Conservation (phyloP, 2,113 vertebrate genomes). For the Melanocharis versteri region DNA sequence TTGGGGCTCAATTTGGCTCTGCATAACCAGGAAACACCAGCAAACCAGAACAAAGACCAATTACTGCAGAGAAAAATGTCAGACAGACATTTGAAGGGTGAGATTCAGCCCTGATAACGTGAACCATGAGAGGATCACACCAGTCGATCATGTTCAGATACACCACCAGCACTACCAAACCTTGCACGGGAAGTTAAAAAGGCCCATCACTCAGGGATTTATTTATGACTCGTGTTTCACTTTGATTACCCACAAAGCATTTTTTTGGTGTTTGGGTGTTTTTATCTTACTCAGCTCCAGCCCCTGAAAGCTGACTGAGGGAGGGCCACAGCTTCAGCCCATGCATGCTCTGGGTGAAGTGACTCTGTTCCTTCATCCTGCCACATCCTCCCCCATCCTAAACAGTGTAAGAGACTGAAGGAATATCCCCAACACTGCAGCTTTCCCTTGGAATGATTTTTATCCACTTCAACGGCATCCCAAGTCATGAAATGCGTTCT, state of each 20-base stretch:
- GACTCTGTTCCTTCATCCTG: neutral
- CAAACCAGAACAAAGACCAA: neutral
- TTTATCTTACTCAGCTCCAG: neutral
- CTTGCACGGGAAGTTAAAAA: neutral
- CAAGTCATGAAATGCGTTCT: neutral
- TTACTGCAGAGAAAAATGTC: neutral
- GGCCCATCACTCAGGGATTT: neutral
- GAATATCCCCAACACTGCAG: neutral
- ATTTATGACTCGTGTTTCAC: neutral
- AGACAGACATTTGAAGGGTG: neutral
- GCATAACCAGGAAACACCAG: neutral
- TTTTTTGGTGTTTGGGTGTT: neutral
- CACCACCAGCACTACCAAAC: neutral
- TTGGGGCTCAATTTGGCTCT: neutral
- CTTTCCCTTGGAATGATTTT: neutral
- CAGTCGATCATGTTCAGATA: neutral
- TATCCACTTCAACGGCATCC: neutral
- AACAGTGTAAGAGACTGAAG: neutral
- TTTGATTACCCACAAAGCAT: neutral
- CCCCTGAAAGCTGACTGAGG: neutral
- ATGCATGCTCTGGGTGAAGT: neutral
- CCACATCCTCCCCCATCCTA: neutral
- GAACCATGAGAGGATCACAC: neutral
- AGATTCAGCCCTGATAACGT: neutral
- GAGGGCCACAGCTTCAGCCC: accelerated